Percentiles rank a stretch among this genome's conserved stretches.
These are phyloP conservation scores for Brachionus paranguensis DNA, from an alignment of 1,140 invertebrate species.

Conservation along the genomic window DNA sequence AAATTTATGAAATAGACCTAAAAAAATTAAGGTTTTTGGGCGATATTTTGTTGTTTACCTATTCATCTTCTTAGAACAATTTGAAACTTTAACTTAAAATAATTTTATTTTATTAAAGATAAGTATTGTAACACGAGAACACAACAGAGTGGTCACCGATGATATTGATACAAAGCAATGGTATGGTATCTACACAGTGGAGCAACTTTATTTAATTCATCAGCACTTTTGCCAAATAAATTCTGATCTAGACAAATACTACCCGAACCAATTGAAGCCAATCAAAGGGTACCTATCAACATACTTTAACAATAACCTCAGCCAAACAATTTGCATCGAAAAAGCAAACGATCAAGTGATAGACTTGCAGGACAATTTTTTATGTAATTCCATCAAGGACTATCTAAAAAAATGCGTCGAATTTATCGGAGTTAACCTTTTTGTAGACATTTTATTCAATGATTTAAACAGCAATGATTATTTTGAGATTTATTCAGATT, in stretches of 20 bases:
- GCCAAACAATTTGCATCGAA: not conserved
- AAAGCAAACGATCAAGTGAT: not conserved
- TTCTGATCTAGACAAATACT: not conserved
- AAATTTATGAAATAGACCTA: too few relatives aligned
- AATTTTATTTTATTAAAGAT: slow-evolving; percentile 16
- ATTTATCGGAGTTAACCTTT: not conserved
- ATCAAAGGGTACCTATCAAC: slow-evolving; percentile 29
- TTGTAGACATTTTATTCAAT: slow-evolving; percentile 32
- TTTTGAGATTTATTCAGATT: slow-evolving; percentile 34
- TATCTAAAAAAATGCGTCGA: not conserved
- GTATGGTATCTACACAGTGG: slow-evolving; percentile 10
- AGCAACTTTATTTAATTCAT: slow-evolving; percentile 34
- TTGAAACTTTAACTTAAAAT: not conserved
- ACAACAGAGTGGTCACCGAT: not conserved
- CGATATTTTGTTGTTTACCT: too few relatives aligned
- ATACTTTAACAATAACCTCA: slow-evolving; percentile 3
- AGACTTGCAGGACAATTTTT: slow-evolving; percentile 27
- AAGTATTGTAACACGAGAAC: not conserved
- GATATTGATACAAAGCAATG: slow-evolving; percentile 10
- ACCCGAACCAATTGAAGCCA: slow-evolving; percentile 16
- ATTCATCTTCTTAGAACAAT: too few relatives aligned
- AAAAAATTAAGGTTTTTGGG: too few relatives aligned
- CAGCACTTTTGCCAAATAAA: slow-evolving; percentile 16
- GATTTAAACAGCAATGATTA: slow-evolving; percentile 23
- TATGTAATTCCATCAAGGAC: slow-evolving; percentile 3